Evolutionary conservation across 2,797 vertebrate genomes (phyloP).

Genomic region (Miichthys miiuy): DNA sequence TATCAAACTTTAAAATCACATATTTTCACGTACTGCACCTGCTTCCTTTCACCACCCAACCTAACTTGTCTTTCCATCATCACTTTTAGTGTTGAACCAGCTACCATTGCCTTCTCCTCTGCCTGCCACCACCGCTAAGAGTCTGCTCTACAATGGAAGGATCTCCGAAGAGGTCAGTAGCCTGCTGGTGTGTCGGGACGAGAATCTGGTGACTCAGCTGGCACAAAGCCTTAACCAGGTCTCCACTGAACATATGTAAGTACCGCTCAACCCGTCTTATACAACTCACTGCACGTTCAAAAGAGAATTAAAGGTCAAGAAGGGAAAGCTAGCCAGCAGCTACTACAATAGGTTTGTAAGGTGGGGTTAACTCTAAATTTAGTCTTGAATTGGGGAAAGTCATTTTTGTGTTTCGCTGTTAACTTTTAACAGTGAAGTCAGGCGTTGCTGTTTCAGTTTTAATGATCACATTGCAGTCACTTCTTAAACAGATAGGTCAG

Average conservation of each 20-base stretch:
- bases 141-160: constrained; percentile 97
- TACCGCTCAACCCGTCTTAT: constrained; percentile 39
- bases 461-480: not conserved
- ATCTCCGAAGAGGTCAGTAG: constrained; percentile 98
- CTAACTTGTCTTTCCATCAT: constrained; percentile 23
- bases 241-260: constrained; percentile 99
- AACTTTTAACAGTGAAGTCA: not conserved
- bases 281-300: not conserved
- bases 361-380: not conserved
- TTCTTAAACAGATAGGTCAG: constrained; percentile 2
- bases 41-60: not conserved
- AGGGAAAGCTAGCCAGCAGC: not conserved
- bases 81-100: constrained; percentile 92
- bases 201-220: constrained; percentile 95
- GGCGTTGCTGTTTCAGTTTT: constrained; percentile 7
- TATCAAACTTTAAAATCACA: not conserved
- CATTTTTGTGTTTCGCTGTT: not conserved
- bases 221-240: constrained; percentile 98
- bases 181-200: constrained; percentile 95
- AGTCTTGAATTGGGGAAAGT: constrained; percentile 10
- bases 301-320: not conserved
- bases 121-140: constrained; percentile 98
- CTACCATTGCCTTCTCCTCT: constrained; percentile 98
- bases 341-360: not conserved
- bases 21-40: not conserved